Conservation (phyloP, 1,140 invertebrate genomes). For the Zaprionus tsacasi region DNA sequence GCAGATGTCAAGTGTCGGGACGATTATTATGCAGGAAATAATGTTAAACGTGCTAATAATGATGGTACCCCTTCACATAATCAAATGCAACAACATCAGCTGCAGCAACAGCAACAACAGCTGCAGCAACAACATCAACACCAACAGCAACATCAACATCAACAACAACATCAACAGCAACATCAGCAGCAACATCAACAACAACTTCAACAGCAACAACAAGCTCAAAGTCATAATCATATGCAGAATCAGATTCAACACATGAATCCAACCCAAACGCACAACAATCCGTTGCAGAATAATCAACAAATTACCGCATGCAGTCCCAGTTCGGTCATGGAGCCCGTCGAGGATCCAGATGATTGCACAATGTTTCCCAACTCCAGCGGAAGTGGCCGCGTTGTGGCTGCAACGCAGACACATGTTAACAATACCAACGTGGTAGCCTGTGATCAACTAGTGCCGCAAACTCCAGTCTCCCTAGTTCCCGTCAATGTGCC, state of each 20-base stretch:
- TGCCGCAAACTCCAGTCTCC: conserved; percentile 50
- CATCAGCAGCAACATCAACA: conserved; percentile 13
- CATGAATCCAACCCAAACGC: conserved; percentile 30
- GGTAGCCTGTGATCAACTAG: conserved; percentile 57
- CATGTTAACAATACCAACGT: conserved; percentile 52
- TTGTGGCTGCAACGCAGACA: conserved; percentile 70
- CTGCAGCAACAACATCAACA: conserved; percentile 23
- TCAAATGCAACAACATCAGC: conserved; percentile 22
- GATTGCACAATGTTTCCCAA: conserved; percentile 62
- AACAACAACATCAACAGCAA: background rate
- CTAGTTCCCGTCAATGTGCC: conserved; percentile 61
- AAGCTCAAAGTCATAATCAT: conserved; percentile 12
- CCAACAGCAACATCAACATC: background rate
- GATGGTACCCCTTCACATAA: conserved; percentile 32
- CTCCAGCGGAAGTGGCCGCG: conserved; percentile 49
- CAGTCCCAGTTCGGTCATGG: conserved; percentile 47
- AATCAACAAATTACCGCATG: conserved; percentile 45
- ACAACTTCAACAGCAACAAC: conserved; percentile 20
- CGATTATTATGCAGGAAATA: conserved; percentile 67
- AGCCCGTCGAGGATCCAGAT: conserved; percentile 55
- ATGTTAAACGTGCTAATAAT: conserved; percentile 34
- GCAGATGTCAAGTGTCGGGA: conserved; percentile 78
- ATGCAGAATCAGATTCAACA: conserved; percentile 5
- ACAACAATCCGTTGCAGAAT: conserved; percentile 64
- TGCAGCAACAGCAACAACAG: conserved; percentile 28